phyloP scores from a whole-genome alignment of 1,140 invertebrate genomes.

The Ostrea denselamellosa region DNA sequence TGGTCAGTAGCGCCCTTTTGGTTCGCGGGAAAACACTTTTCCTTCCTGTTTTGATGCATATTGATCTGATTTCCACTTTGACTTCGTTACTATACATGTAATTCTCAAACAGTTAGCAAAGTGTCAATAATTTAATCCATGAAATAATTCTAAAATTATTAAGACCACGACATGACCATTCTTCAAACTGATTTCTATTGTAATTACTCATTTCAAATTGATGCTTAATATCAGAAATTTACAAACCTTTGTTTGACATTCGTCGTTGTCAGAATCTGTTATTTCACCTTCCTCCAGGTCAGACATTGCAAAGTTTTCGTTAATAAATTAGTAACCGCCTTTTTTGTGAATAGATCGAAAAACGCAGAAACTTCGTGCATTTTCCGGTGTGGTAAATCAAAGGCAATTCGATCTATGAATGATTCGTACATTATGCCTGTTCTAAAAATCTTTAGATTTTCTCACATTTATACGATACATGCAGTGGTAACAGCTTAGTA shows the following conservation, averaged over 20 bases:
- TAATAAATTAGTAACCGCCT: background rate
- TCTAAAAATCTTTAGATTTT: background rate
- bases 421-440: background rate
- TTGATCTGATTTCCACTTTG: too few species aligned
- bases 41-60: too few species aligned
- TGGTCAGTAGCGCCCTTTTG: too few species aligned
- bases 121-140: too few species aligned
- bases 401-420: background rate
- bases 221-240: background rate
- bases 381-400: background rate
- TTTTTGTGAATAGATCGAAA: background rate
- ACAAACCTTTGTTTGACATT: background rate
- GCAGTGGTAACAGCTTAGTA: too few species aligned
- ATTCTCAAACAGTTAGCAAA: too few species aligned
- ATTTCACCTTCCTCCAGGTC: constrained; percentile 26
- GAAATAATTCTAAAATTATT: too few species aligned
- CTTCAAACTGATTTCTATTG: too few species aligned
- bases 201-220: too few species aligned
- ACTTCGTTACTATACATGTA: too few species aligned
- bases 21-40: too few species aligned
- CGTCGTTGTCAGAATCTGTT: constrained; percentile 19
- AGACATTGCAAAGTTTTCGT: background rate
- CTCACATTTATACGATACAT: background rate
- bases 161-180: too few species aligned
- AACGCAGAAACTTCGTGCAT: constrained; percentile 28